Percentiles rank a stretch among this genome's conserved stretches.
Evolutionary conservation across 2,888 invertebrate genomes (phyloP).

Genomic region (Gryllus longicercus): DNA sequence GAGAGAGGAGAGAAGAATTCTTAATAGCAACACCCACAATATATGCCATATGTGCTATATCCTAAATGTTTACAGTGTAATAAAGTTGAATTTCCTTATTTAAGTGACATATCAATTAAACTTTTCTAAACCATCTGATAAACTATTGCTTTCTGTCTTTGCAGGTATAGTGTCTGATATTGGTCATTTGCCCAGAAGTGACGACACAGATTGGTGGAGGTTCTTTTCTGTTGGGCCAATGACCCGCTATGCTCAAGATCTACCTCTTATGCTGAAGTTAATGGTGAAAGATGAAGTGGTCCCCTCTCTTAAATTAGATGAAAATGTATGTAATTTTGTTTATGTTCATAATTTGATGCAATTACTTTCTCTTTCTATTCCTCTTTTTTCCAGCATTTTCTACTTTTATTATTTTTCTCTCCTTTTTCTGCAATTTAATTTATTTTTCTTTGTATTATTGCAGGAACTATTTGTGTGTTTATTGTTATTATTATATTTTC

Average conservation of each 20-base stretch:
- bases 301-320: constrained; percentile 50
- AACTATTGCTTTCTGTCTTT: not conserved
- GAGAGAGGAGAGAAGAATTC: no score
- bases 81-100: no score
- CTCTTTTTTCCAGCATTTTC: constrained; percentile 18
- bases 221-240: constrained; percentile 72
- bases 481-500: constrained; percentile 23
- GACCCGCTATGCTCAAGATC: constrained; percentile 80
- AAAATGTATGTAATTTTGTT: constrained; percentile 49
- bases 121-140: no score
- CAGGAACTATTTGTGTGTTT: not conserved
- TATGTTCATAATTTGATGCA: not conserved
- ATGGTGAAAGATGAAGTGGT: constrained; percentile 54
- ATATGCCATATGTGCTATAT: no score
- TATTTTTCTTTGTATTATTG: not conserved
- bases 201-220: constrained; percentile 54
- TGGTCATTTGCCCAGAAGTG: constrained; percentile 57
- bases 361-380: not conserved
- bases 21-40: no score
- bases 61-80: no score
- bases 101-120: no score
- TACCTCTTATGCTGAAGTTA: constrained; percentile 69
- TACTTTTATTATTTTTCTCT: not conserved
- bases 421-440: no score
- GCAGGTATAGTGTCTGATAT: constrained; percentile 27